phyloP scores from a whole-genome alignment of 2,888 invertebrate species.

The Ophonus ardosiacus region DNA sequence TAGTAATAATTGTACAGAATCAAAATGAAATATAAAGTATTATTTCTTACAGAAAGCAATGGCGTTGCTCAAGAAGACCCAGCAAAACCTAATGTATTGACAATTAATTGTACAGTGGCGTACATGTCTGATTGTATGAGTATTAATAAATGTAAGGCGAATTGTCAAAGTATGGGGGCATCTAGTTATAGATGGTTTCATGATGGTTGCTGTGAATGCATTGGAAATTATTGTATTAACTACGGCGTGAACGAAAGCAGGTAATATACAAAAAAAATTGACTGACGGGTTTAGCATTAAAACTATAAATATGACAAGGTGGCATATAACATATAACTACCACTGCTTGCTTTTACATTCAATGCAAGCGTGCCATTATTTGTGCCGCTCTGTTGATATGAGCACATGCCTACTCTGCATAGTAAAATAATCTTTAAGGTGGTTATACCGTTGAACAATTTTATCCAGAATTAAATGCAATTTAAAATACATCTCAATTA shows the following conservation, averaged over 20 bases:
- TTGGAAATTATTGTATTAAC: slow-evolving; percentile 91
- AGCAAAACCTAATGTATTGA: slow-evolving; percentile 80
- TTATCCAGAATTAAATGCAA: no score
- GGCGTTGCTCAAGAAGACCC: slow-evolving; percentile 82
- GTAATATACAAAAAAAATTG: slow-evolving; percentile 73
- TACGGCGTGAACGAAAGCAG: slow-evolving; percentile 94
- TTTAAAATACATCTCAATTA: no score
- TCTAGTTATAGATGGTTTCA: slow-evolving; percentile 94
- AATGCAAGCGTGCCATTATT: no score
- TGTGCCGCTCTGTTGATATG: no score
- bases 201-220: slow-evolving; percentile 96
- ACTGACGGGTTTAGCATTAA: no score
- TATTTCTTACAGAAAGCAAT: slow-evolving; percentile 75
- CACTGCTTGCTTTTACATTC: no score
- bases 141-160: slow-evolving; percentile 89
- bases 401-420: no score
- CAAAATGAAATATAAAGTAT: not conserved
- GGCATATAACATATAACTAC: no score
- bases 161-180: slow-evolving; percentile 91
- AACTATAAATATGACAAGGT: no score
- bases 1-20: slow-evolving; percentile 73
- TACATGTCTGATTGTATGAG: slow-evolving; percentile 94
- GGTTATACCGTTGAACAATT: no score
- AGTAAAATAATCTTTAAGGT: no score
- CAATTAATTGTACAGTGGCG: slow-evolving; percentile 93